Base-by-base conservation (phyloP, 2,113 vertebrate species). In the Pongo pygmaeus region DNA sequence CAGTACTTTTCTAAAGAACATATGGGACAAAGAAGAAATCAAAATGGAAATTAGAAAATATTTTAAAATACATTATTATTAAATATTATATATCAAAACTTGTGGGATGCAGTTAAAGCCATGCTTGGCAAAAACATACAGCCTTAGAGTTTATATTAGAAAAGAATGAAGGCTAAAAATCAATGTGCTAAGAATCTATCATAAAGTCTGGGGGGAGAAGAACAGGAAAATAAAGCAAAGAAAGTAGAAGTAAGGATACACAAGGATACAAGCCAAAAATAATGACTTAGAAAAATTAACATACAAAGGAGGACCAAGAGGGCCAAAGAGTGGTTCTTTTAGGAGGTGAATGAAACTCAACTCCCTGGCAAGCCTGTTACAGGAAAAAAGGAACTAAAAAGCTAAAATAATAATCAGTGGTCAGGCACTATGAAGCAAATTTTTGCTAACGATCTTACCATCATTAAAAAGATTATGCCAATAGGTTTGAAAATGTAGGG, bases 171-270 rank as follows among this genome's bases (percentile, higher is more conserved):
- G 75, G 25, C 38, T 69, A 40, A 69, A 69, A 57, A n/a, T 72
- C 52, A 70, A 46, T 17, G 22, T 83, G 9, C 20, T 16, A 77
- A 69, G 67, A 85, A 46, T 74, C 52, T 67, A 22, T 67, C 25
- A 77, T 67, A 10, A 67, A 93, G 22, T 86, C 38, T 81, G 18
- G 9, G 6, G 48, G 32, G 11, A 25, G 5, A 77, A 40, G 3
- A 92, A 43, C 75, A 88, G 69, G 25, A 91, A 91, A 86, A 94
- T 67, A 86, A 88, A 84, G 32, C 18, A 93, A 80, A 32, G 22
- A 78, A 59, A 88, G 50, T 27, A 61, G 40, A 86, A 87, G 20
- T 40, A 61, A 61, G 32, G 52, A 38, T 20, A 61, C 17, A 59
- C 30, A 43, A 85, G 11, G 11, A n/a, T 72, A 59, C 61, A 79